A percentile compares a stretch with the other conserved stretches of the same genome.
Conservation (phyloP, 2,797 vertebrate genomes). For the Anguilla marmorata region DNA sequence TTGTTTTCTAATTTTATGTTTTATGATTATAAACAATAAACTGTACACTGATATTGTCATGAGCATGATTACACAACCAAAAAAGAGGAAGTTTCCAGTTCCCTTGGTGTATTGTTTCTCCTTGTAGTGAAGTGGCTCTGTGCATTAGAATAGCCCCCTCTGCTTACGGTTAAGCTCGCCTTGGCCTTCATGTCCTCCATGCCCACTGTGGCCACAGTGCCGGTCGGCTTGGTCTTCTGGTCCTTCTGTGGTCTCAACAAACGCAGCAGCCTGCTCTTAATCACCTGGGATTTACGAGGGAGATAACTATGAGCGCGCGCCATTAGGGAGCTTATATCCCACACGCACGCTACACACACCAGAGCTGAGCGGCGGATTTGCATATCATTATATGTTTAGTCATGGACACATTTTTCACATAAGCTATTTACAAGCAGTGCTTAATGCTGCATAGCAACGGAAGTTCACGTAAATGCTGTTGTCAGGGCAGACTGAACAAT, state of each 20-base stretch:
- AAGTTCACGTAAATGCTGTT: background rate
- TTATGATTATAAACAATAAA: background rate
- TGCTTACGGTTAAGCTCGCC: conserved; percentile 64
- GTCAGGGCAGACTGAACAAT: background rate
- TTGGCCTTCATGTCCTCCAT: conserved; percentile 89
- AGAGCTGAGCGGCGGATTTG: background rate
- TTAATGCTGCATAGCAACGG: background rate
- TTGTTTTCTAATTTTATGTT: background rate
- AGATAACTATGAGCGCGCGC: background rate
- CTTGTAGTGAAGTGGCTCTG: background rate
- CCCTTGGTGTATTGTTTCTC: background rate
- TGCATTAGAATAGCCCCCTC: background rate
- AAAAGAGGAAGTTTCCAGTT: background rate
- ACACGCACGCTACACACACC: background rate
- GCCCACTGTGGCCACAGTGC: conserved; percentile 87
- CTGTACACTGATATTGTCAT: background rate
- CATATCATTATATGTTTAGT: background rate
- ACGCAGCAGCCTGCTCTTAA: conserved; percentile 82
- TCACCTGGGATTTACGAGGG: conserved; percentile 71
- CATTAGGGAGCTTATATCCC: background rate
- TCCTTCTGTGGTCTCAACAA: conserved; percentile 81
- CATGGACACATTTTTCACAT: background rate
- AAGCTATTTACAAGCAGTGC: background rate
- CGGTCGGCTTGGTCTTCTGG: conserved; percentile 74
- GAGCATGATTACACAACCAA: background rate